A percentile compares a stretch with the other conserved stretches of the same genome.
Evolutionary conservation across 2,113 vertebrate species (phyloP).

Genomic region (Apaloderma vittatum): DNA sequence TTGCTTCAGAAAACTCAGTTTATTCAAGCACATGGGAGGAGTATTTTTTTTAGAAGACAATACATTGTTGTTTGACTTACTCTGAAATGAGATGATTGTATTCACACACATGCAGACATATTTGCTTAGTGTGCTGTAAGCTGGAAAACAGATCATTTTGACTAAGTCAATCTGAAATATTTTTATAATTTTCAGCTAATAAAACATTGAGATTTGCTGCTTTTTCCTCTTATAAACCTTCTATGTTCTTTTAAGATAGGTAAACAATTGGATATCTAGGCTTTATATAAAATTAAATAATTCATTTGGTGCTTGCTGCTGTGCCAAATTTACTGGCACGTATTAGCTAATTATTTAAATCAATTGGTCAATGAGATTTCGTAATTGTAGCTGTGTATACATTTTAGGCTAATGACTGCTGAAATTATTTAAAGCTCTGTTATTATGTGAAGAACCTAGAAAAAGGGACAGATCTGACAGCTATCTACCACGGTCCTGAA

Average conservation of each 20-base stretch:
- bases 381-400: background rate
- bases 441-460: background rate
- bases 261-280: background rate
- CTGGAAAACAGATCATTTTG: background rate
- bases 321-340: background rate
- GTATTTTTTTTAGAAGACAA: background rate
- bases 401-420: background rate
- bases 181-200: background rate
- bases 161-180: background rate
- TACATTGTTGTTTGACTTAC: background rate
- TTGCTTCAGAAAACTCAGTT: background rate
- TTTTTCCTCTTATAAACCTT: background rate
- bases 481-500: background rate
- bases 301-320: background rate
- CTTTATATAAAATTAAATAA: background rate
- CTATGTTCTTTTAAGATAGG: background rate
- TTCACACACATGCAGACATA: background rate
- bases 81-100: background rate
- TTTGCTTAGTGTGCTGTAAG: background rate
- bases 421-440: background rate
- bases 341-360: slow-evolving; percentile 13
- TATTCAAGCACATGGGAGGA: background rate
- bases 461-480: background rate
- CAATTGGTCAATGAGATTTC: background rate
- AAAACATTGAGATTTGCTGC: background rate